These are phyloP conservation scores for Panthera uncia DNA, from an alignment of 2,113 vertebrate genomes.

Conservation along the genomic window DNA sequence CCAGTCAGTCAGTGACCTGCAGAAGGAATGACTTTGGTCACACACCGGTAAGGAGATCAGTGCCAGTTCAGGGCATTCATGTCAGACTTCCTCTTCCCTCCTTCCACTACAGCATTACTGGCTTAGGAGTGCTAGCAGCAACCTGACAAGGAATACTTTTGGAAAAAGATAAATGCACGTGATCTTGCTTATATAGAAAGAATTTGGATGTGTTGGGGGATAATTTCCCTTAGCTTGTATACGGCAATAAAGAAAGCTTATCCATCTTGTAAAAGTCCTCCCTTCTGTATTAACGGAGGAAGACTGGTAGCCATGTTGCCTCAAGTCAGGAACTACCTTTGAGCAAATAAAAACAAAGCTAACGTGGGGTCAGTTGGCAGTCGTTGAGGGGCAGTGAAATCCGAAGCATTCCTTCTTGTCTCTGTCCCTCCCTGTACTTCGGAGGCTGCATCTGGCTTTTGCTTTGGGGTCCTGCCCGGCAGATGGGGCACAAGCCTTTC, in stretches of 20 bases:
- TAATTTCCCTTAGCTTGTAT: not conserved
- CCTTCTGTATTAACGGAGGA: not conserved
- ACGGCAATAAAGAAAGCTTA: not conserved
- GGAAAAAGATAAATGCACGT: not conserved
- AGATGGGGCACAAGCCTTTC: not conserved
- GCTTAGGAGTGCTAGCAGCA: too few relatives aligned
- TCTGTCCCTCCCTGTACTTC: not conserved
- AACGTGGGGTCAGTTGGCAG: not conserved
- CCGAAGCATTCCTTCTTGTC: not conserved
- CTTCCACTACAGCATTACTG: rapidly evolving
- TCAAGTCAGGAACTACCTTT: not conserved
- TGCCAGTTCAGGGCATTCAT: rapidly evolving
- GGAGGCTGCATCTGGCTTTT: not conserved
- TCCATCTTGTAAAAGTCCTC: not conserved
- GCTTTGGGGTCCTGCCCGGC: not conserved
- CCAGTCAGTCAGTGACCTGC: not conserved
- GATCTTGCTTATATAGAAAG: not conserved
- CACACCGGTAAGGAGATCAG: not conserved
- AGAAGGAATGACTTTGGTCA: not conserved
- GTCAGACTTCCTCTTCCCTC: not conserved
- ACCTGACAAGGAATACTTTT: not conserved
- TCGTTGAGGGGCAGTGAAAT: not conserved
- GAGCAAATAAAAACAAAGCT: not conserved
- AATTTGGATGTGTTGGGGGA: not conserved
- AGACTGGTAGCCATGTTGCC: not conserved